Evolutionary conservation across 1,140 invertebrate genomes (phyloP).

Genomic region (Ceratoteleas bidentatus): DNA sequence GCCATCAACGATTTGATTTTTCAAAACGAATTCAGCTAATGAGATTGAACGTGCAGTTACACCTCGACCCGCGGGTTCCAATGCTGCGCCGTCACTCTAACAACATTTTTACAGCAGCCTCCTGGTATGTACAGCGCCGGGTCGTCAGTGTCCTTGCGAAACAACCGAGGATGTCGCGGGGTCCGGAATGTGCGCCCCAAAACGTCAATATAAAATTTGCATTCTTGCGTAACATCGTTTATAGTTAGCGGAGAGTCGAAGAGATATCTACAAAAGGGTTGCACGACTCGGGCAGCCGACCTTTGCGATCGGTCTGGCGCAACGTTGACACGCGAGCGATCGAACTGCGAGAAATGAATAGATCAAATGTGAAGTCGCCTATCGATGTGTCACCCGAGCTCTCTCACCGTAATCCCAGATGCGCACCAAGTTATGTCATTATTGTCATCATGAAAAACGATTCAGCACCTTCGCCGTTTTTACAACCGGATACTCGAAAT

Average conservation of each 20-base stretch:
- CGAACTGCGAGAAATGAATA: slow-evolving; percentile 64
- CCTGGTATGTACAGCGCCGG: slow-evolving; percentile 43
- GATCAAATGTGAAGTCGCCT: slow-evolving; percentile 44
- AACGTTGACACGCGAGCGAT: slow-evolving; percentile 56
- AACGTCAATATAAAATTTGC: slow-evolving; percentile 65
- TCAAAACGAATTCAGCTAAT: no score
- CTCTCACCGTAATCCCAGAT: slow-evolving; percentile 67
- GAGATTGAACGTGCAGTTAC: no score
- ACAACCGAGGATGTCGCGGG: background rate
- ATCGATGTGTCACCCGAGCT: slow-evolving; percentile 64
- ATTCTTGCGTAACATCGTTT: slow-evolving; percentile 58
- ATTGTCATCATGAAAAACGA: slow-evolving; percentile 78
- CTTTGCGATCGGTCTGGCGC: slow-evolving; percentile 54
- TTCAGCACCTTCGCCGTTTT: slow-evolving; percentile 68
- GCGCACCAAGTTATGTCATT: slow-evolving; percentile 73
- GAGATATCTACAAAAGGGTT: slow-evolving; percentile 76
- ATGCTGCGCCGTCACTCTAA: slow-evolving; percentile 22
- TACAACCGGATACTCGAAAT: slow-evolving; percentile 38
- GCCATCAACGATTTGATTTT: background rate
- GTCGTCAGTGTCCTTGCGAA: slow-evolving; percentile 55
- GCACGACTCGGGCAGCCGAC: slow-evolving; percentile 68
- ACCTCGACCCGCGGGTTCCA: no score
- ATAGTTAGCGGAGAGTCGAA: slow-evolving; percentile 59
- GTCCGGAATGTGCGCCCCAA: background rate
- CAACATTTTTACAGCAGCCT: slow-evolving; percentile 46